These are phyloP conservation scores for Andrena chrysosceles DNA, from an alignment of 2,888 invertebrate species.

Conservation along the genomic window DNA sequence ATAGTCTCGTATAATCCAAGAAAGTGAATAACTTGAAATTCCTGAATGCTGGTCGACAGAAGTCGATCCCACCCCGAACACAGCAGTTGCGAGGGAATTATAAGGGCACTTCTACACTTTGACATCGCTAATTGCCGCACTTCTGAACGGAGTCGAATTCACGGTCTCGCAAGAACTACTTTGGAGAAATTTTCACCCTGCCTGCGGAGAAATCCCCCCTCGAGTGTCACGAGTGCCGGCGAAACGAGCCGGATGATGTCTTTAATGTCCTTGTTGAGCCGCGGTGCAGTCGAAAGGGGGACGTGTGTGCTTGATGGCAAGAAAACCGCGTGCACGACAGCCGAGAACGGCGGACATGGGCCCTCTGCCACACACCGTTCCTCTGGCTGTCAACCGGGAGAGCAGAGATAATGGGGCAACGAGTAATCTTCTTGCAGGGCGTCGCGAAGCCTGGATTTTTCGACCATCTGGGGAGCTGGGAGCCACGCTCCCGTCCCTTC, in stretches of 20 bases:
- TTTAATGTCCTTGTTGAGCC: constrained; percentile 32
- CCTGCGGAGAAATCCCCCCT: constrained; percentile 17
- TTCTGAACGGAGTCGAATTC: neutral
- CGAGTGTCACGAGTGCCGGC: constrained; percentile 6
- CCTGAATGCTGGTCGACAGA: too few species aligned
- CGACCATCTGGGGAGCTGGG: neutral
- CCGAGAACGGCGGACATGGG: neutral
- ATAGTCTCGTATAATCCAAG: too few species aligned
- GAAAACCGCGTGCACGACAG: constrained; percentile 19
- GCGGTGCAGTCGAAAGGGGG: neutral
- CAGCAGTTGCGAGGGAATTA: neutral
- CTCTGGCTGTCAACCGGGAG: constrained; percentile 22
- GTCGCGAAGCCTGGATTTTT: constrained; percentile 19
- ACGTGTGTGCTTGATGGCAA: constrained; percentile 2
- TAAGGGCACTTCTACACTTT: neutral
- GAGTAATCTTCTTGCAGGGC: constrained; percentile 44
- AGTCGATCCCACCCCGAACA: neutral
- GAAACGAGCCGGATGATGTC: constrained; percentile 43
- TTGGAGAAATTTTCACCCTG: neutral
- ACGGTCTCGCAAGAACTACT: neutral
- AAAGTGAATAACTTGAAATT: too few species aligned
- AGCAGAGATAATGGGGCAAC: constrained; percentile 36
- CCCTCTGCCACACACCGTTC: neutral
- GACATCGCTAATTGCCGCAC: neutral
- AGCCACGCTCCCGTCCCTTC: neutral